These are phyloP conservation scores for Heliconius cydno DNA, from an alignment of 2,888 invertebrate species.

Conservation along the genomic window DNA sequence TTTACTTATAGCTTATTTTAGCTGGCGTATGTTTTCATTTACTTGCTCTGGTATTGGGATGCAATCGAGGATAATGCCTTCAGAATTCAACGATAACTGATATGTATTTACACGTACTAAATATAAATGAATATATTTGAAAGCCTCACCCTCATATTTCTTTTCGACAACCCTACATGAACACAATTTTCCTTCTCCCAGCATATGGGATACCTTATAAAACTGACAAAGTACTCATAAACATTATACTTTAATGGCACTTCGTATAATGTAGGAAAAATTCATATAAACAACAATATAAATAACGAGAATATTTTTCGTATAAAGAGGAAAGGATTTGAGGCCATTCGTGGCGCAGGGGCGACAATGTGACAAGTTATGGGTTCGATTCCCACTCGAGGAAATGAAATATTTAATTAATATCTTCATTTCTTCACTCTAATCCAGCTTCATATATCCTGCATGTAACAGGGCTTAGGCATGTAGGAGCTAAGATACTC, in stretches of 20 bases:
- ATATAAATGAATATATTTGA: slow-evolving; percentile 6
- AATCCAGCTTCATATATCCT: too few species aligned
- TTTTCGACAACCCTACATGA: slow-evolving; percentile 23
- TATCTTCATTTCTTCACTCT: too few species aligned
- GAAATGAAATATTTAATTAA: too few species aligned
- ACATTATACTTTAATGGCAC: slow-evolving; percentile 33
- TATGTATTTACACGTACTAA: not conserved
- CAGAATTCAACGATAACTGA: too few species aligned
- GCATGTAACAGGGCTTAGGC: too few species aligned
- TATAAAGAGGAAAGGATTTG: not conserved
- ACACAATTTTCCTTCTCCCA: slow-evolving; percentile 29
- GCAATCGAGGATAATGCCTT: too few species aligned
- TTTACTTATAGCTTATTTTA: not conserved
- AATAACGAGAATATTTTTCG: slow-evolving; percentile 17
- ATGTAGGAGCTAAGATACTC: too few species aligned
- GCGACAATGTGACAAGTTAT: too few species aligned
- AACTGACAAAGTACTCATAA: slow-evolving; percentile 40
- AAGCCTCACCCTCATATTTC: slow-evolving; percentile 21
- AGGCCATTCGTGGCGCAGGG: too few species aligned
- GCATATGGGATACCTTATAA: slow-evolving; percentile 39
- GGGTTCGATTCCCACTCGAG: too few species aligned
- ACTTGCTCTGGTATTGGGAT: too few species aligned
- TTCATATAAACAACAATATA: slow-evolving; percentile 26
- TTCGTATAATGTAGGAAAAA: slow-evolving; percentile 25
- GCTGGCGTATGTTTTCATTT: too few species aligned